Conservation (phyloP, 2,113 vertebrate species). For the Murina feae region DNA sequence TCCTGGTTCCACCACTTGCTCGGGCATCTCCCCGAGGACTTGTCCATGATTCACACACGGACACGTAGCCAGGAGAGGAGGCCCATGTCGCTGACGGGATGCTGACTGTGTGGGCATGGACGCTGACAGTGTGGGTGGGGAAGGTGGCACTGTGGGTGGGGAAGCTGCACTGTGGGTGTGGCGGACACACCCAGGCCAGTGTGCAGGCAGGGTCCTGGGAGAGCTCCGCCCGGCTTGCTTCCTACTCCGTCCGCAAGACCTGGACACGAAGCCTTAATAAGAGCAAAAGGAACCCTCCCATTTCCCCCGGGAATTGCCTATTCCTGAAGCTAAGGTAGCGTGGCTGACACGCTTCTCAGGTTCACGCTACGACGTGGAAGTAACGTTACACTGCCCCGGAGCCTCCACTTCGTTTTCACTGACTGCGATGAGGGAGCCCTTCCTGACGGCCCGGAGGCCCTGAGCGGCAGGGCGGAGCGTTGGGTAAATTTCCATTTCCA, state of each 20-base stretch:
- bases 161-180: neutral
- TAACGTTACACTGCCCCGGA: neutral
- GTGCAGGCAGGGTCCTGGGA: neutral
- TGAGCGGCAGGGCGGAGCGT: constrained; percentile 46
- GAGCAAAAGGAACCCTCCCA: neutral
- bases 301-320: neutral
- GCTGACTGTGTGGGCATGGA: neutral
- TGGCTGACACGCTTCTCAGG: neutral
- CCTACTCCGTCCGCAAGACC: neutral
- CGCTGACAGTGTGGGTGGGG: no score
- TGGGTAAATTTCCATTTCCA: constrained; percentile 60
- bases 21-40: neutral
- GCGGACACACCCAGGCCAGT: no score
- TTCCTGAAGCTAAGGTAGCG: neutral
- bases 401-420: neutral
- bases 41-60: neutral
- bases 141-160: neutral
- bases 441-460: neutral
- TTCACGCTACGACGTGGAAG: neutral
- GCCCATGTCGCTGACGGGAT: neutral
- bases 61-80: neutral
- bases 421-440: constrained; percentile 29
- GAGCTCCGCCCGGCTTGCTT: neutral
- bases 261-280: neutral
- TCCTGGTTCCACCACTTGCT: neutral